phyloP scores from a whole-genome alignment of 2,888 invertebrate genomes.

The Cerceris ruficornis region DNA sequence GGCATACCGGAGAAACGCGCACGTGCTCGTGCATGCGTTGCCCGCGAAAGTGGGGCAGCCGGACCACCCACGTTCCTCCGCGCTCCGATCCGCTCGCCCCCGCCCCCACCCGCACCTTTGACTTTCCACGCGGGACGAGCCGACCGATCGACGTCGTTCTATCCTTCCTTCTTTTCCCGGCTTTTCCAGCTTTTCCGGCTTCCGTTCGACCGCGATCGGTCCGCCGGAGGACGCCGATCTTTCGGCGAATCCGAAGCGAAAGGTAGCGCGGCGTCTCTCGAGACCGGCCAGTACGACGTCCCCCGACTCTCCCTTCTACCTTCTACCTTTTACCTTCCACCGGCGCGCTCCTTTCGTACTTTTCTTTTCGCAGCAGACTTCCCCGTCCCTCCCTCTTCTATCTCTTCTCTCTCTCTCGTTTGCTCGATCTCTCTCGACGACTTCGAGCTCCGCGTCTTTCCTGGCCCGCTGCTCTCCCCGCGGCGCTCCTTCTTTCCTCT shows the following conservation, averaged over 20 bases:
- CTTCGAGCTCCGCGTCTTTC: neutral
- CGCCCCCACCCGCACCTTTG: neutral
- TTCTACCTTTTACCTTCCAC: too few species aligned
- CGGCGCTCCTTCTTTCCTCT: neutral
- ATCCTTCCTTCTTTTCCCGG: neutral
- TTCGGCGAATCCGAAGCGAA: too few species aligned
- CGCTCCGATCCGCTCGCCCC: constrained; percentile 24
- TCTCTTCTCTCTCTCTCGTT: constrained; percentile 10
- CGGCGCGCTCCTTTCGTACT: too few species aligned
- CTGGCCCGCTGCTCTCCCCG: neutral
- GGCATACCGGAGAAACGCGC: constrained; percentile 53
- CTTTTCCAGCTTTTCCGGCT: too few species aligned
- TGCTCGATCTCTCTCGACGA: neutral
- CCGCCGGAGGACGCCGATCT: neutral
- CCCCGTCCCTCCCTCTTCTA: constrained; percentile 19
- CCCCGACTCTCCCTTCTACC: too few species aligned
- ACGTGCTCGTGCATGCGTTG: constrained; percentile 72
- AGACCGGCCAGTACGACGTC: too few species aligned
- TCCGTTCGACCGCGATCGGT: constrained; percentile 2
- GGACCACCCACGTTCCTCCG: constrained; percentile 63
- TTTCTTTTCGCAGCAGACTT: neutral
- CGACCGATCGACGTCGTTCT: neutral
- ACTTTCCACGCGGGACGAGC: neutral
- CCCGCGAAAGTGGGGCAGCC: constrained; percentile 67
- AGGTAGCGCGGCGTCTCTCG: too few species aligned